phyloP scores from a whole-genome alignment of 1,140 invertebrate genomes.

The Theocolax elegans region DNA sequence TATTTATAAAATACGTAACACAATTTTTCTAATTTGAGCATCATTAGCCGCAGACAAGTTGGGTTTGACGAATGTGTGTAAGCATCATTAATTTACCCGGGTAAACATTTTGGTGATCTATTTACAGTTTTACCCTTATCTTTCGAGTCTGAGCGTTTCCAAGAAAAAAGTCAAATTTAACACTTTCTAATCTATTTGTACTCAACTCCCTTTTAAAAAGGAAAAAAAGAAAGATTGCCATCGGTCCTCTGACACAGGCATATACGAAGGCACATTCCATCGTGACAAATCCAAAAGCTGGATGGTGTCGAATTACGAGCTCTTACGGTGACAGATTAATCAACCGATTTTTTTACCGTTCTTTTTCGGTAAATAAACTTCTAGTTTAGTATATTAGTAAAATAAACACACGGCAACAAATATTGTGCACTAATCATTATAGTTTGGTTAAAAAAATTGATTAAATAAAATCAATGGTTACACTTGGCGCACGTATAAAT shows the following conservation, averaged over 20 bases:
- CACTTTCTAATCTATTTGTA: constrained; percentile 34
- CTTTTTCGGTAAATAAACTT: background rate
- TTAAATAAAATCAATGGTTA: too few relatives aligned
- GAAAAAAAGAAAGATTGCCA: constrained; percentile 1
- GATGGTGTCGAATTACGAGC: constrained; percentile 21
- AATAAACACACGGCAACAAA: background rate
- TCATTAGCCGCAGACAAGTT: too few relatives aligned
- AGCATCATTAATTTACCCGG: background rate
- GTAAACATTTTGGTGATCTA: background rate
- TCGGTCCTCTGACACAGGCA: constrained; percentile 14
- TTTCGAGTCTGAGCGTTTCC: background rate
- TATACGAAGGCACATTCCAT: constrained; percentile 16
- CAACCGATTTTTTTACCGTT: background rate
- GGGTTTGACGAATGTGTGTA: constrained; percentile 5
- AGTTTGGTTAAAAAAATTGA: too few relatives aligned
- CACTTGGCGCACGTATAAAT: too few relatives aligned
- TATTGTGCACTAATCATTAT: too few relatives aligned
- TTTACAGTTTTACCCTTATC: background rate
- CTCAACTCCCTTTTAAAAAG: background rate
- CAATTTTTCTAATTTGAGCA: too few relatives aligned
- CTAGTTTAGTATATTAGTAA: background rate
- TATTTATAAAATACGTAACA: too few relatives aligned
- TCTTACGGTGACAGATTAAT: background rate
- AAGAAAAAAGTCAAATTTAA: constrained; percentile 24
- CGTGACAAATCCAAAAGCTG: background rate